Conservation (phyloP, 2,113 vertebrate genomes). For the Syrrhaptes paradoxus region DNA sequence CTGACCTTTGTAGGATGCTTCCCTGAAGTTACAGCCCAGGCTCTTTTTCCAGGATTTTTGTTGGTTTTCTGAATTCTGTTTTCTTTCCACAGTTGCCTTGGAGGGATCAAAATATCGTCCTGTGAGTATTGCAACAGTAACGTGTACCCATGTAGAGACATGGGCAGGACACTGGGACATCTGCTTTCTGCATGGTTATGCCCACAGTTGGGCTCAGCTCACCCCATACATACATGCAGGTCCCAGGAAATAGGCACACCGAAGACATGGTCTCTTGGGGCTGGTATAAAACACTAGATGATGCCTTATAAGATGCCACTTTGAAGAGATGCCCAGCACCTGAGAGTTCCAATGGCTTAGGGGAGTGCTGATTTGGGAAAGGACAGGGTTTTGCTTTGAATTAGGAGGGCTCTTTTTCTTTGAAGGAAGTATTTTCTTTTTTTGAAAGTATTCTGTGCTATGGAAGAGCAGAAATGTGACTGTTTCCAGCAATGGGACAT, state of each 20-base stretch:
- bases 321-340: background rate
- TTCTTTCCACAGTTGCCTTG: background rate
- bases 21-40: background rate
- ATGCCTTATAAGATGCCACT: background rate
- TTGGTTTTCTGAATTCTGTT: background rate
- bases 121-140: background rate
- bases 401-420: background rate
- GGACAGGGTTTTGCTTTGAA: background rate
- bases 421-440: no score
- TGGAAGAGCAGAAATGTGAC: background rate
- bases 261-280: background rate
- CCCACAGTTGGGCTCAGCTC: background rate
- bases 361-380: background rate
- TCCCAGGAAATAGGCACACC: background rate
- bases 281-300: background rate
- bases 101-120: background rate
- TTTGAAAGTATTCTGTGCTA: background rate
- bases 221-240: accelerated
- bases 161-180: background rate
- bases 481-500: background rate
- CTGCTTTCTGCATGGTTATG: background rate
- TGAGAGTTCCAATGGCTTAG: background rate
- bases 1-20: background rate
- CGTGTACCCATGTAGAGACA: background rate
- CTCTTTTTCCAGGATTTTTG: background rate